A percentile compares a stretch with the other conserved stretches of the same genome.
Evolutionary conservation across 2,888 invertebrate genomes (phyloP).

Genomic region (Steromphala cineraria): DNA sequence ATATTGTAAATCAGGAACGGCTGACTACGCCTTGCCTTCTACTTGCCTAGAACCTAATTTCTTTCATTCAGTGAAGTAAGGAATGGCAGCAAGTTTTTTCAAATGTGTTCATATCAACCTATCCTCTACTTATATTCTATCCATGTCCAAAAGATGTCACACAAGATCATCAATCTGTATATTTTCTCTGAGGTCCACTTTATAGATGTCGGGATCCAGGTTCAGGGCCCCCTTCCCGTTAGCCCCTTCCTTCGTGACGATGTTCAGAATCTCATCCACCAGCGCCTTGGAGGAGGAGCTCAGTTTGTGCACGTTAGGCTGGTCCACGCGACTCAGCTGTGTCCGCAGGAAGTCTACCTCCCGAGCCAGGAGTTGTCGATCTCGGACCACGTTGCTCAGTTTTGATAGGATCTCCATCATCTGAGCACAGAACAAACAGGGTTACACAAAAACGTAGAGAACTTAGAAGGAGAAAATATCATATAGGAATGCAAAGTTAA

Average conservation of each 20-base stretch:
- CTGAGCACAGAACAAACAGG: constrained; percentile 40
- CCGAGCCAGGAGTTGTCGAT: constrained; percentile 67
- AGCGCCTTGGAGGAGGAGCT: constrained; percentile 58
- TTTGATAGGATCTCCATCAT: constrained; percentile 66
- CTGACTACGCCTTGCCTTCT: not conserved
- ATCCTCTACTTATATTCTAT: not conserved
- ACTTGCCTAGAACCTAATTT: no score
- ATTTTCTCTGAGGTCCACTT: constrained; percentile 26
- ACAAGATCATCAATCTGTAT: constrained; percentile 15
- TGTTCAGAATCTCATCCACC: constrained; percentile 65
- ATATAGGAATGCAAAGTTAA: no score
- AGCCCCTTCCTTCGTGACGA: constrained; percentile 54
- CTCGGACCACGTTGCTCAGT: constrained; percentile 63
- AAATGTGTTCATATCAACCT: no score
- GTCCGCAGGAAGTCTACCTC: constrained; percentile 71
- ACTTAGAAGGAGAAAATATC: no score
- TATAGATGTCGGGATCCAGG: constrained; percentile 25
- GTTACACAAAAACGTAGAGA: no score
- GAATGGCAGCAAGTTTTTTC: no score
- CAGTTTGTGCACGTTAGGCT: constrained; percentile 55
- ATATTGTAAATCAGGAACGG: no score
- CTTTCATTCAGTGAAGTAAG: no score
- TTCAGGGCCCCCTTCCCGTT: constrained; percentile 32
- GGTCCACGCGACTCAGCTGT: constrained; percentile 56
- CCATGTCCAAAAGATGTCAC: not conserved